phyloP scores from a whole-genome alignment of 2,113 vertebrate species.

The Python bivittatus region DNA sequence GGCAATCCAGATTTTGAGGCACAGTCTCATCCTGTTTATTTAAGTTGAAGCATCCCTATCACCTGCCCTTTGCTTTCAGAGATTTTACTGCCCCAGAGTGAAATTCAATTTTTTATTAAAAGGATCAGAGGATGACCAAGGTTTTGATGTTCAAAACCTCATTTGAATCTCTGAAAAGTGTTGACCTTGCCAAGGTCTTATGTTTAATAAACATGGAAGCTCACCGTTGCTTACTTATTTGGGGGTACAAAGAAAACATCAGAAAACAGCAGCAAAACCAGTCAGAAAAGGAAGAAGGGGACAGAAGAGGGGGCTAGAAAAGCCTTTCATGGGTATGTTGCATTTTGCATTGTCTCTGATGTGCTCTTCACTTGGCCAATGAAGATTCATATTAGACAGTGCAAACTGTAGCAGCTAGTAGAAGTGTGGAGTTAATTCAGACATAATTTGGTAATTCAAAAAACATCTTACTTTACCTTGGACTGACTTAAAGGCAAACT shows the following conservation, averaged over 20 bases:
- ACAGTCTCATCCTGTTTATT: not conserved
- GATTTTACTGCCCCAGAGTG: slow-evolving; percentile 33
- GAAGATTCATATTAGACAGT: not conserved
- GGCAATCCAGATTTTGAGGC: slow-evolving; percentile 10
- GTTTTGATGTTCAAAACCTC: slow-evolving; percentile 48
- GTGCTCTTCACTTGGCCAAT: not conserved
- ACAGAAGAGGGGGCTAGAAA: slow-evolving; percentile 1
- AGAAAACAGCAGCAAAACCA: slow-evolving; percentile 38
- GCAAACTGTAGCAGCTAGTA: not conserved
- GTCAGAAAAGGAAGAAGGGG: not conserved
- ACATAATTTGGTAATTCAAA: too few species aligned
- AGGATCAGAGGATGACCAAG: slow-evolving; percentile 32
- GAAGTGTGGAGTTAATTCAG: too few species aligned
- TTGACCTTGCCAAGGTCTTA: slow-evolving; percentile 13
- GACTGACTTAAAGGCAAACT: too few species aligned
- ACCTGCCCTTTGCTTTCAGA: slow-evolving; percentile 12
- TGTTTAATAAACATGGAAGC: slow-evolving; percentile 39
- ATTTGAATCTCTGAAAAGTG: slow-evolving; percentile 51
- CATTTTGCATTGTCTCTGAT: not conserved
- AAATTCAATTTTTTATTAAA: slow-evolving; percentile 40
- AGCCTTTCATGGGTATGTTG: slow-evolving; percentile 8
- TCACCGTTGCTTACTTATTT: slow-evolving; percentile 29
- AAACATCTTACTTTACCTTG: too few species aligned
- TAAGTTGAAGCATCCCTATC: not conserved
- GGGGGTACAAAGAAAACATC: slow-evolving; percentile 6